These are phyloP conservation scores for Drosophila repleta DNA, from an alignment of 1,140 invertebrate species.

Conservation along the genomic window DNA sequence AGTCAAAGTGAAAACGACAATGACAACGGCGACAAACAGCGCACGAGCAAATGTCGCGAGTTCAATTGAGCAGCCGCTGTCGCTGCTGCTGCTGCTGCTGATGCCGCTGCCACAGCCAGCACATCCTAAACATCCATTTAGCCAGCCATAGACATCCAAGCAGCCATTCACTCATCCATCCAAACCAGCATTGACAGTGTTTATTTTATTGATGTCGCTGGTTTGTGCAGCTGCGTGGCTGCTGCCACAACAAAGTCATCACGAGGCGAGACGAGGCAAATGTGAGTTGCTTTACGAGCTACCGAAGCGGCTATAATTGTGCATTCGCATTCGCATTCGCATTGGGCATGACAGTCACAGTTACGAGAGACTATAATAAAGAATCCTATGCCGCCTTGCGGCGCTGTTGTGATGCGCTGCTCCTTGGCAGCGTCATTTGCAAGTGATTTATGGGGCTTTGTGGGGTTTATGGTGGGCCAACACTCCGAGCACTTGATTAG, in stretches of 20 bases:
- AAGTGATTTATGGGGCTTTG: conserved; percentile 75
- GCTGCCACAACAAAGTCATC: conserved; percentile 64
- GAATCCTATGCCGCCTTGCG: conserved; percentile 36
- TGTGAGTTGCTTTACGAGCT: conserved; percentile 68
- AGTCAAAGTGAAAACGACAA: conserved; percentile 68
- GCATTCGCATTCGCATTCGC: conserved; percentile 65
- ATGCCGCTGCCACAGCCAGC: too few species aligned
- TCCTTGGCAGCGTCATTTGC: conserved; percentile 64
- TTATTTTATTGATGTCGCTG: conserved; percentile 79
- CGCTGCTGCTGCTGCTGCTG: background rate
- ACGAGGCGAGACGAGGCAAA: conserved; percentile 34
- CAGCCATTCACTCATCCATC: conserved; percentile 7
- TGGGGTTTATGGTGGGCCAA: conserved; percentile 33
- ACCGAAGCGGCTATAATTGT: conserved; percentile 78
- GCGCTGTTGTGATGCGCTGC: conserved; percentile 19
- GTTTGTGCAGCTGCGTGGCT: conserved; percentile 38
- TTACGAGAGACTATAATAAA: conserved; percentile 45
- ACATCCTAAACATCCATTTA: conserved; percentile 29
- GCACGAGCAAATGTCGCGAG: conserved; percentile 67
- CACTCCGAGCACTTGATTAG: conserved; percentile 69
- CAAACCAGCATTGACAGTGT: conserved; percentile 61
- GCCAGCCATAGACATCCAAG: conserved; percentile 11
- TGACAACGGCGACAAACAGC: conserved; percentile 47
- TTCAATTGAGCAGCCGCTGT: conserved; percentile 60
- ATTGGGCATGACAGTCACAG: conserved; percentile 31